Evolutionary conservation across 2,888 invertebrate genomes (phyloP).

Genomic region (Cephus rjabovi): DNA sequence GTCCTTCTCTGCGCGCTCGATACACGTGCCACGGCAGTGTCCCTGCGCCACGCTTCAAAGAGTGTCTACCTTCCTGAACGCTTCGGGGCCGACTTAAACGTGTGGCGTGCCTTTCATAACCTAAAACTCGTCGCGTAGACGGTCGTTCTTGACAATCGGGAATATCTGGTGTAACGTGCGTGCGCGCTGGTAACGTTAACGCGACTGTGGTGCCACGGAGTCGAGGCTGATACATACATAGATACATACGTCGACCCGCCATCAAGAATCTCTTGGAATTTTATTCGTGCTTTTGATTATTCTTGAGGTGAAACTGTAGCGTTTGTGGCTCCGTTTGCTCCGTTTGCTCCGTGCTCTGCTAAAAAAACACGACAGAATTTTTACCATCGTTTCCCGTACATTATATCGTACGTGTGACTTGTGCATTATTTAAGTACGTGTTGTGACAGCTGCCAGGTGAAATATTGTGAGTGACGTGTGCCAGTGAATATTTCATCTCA

Average conservation of each 20-base stretch:
- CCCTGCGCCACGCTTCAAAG: background rate
- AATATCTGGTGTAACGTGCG: background rate
- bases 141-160: background rate
- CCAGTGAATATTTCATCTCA: background rate
- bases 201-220: background rate
- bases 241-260: background rate
- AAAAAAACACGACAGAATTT: background rate
- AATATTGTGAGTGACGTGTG: constrained; percentile 1
- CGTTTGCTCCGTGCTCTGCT: background rate
- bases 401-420: background rate
- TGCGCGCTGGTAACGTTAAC: background rate
- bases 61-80: background rate
- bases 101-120: background rate
- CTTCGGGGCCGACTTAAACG: background rate
- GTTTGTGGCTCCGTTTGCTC: background rate
- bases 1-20: constrained; percentile 10
- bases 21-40: constrained; percentile 3
- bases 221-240: background rate
- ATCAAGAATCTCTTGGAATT: background rate
- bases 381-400: background rate
- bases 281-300: background rate
- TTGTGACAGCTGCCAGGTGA: constrained; percentile 1
- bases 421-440: constrained; percentile 5
- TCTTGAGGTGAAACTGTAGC: background rate
- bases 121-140: background rate